phyloP scores from a whole-genome alignment of 2,797 vertebrate genomes.

The Oreochromis grahami region DNA sequence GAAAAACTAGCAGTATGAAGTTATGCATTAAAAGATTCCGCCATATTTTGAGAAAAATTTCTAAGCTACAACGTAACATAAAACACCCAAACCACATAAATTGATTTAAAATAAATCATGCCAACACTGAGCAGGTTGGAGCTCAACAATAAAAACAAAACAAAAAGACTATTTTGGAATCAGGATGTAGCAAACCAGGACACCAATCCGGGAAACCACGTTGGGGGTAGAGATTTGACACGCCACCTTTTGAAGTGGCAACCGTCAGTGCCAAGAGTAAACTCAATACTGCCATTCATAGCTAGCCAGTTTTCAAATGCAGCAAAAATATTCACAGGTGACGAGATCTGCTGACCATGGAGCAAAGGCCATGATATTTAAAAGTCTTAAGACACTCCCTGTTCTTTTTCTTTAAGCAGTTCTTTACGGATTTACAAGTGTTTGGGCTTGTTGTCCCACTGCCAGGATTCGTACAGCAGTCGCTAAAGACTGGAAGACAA shows the following conservation, averaged over 20 bases:
- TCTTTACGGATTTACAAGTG: not conserved
- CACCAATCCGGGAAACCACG: not conserved
- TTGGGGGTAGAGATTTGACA: not conserved
- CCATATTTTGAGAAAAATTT: too few species aligned
- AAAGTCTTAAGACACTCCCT: not conserved
- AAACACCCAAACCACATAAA: too few species aligned
- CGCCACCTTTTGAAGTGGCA: not conserved
- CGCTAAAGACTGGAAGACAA: not conserved
- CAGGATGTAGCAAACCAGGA: not conserved
- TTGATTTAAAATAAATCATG: not conserved
- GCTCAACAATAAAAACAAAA: not conserved
- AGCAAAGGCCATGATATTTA: not conserved
- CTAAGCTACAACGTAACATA: not conserved
- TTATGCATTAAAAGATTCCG: not conserved
- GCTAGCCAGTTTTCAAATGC: not conserved
- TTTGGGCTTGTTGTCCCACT: not conserved
- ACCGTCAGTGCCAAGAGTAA: not conserved
- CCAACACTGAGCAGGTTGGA: not conserved
- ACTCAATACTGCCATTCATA: not conserved
- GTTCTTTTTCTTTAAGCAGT: not conserved
- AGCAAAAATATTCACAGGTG: fast-evolving
- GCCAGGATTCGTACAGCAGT: not conserved
- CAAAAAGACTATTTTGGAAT: not conserved
- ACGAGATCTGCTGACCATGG: not conserved
- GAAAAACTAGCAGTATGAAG: not conserved